Evolutionary conservation across 1,140 invertebrate species (phyloP).

Genomic region (Pseudomyrmex cubaensis): DNA sequence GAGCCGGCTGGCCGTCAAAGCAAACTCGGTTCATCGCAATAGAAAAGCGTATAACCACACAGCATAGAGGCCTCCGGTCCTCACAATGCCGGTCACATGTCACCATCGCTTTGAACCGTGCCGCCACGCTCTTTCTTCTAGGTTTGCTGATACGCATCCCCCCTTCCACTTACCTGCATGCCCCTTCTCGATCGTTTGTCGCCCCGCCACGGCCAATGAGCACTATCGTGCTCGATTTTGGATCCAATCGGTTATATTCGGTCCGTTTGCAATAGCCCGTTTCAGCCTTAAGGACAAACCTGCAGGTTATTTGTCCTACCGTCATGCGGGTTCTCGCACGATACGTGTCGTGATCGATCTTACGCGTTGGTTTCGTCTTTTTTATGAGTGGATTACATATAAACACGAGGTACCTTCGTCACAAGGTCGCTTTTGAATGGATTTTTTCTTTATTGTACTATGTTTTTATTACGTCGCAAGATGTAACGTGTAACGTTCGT

Average conservation of each 20-base stretch:
- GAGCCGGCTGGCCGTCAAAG: slow-evolving; percentile 66
- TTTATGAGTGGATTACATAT: background rate
- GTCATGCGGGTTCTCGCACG: slow-evolving; percentile 25
- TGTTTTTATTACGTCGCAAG: background rate
- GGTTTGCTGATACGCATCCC: slow-evolving; percentile 61
- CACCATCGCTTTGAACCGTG: slow-evolving; percentile 76
- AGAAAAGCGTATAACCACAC: slow-evolving; percentile 75
- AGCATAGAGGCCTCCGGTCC: slow-evolving; percentile 63
- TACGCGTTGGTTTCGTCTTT: slow-evolving; percentile 4
- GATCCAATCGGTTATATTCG: slow-evolving; percentile 66
- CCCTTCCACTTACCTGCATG: slow-evolving; percentile 42
- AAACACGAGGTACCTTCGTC: too few relatives aligned
- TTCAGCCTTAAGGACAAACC: slow-evolving; percentile 28
- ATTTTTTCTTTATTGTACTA: background rate
- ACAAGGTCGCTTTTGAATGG: background rate
- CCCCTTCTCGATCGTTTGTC: slow-evolving; percentile 16
- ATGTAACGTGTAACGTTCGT: background rate
- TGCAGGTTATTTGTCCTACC: slow-evolving; percentile 42
- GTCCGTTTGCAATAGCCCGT: slow-evolving; percentile 23
- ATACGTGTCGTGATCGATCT: slow-evolving; percentile 22
- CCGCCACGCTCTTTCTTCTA: slow-evolving; percentile 73
- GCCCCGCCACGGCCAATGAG: slow-evolving; percentile 63
- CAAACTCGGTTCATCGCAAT: slow-evolving; percentile 71
- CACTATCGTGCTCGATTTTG: slow-evolving; percentile 69
- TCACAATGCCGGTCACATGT: slow-evolving; percentile 79